Conservation (phyloP, 1,140 invertebrate species). For the Drepana arcuata region DNA sequence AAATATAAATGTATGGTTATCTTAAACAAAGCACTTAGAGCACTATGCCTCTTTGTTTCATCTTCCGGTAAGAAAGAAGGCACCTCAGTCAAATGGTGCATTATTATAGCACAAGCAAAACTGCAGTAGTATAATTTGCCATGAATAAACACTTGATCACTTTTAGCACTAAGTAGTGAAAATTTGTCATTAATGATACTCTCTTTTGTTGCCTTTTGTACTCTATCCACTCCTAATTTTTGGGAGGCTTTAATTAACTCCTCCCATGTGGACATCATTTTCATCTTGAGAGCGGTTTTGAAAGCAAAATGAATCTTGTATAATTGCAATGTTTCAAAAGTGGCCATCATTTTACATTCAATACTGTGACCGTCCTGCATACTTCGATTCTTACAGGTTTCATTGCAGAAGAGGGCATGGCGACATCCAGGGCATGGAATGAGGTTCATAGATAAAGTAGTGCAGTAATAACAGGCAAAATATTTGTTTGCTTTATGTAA, state of each 20-base stretch:
- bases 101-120: constrained; percentile 2
- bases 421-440: constrained; percentile 9
- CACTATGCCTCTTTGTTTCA: no score
- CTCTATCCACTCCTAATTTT: neutral
- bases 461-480: no score
- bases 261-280: constrained; percentile 4
- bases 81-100: constrained; percentile 3
- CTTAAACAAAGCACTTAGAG: no score
- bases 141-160: constrained; percentile 9
- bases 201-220: no score
- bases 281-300: constrained; percentile 10
- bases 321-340: no score
- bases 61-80: neutral
- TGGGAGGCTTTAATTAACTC: constrained; percentile 5
- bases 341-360: constrained; percentile 1
- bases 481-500: no score
- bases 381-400: constrained; percentile 6
- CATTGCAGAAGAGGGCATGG: constrained; percentile 7
- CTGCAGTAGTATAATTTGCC: constrained; percentile 5
- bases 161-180: no score
- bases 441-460: no score
- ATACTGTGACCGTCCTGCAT: neutral
- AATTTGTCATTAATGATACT: no score
- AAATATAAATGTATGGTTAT: no score
- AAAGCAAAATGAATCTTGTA: no score